Base-by-base conservation (phyloP, 2,888 invertebrate species). In the Strigamia crassipes region DNA sequence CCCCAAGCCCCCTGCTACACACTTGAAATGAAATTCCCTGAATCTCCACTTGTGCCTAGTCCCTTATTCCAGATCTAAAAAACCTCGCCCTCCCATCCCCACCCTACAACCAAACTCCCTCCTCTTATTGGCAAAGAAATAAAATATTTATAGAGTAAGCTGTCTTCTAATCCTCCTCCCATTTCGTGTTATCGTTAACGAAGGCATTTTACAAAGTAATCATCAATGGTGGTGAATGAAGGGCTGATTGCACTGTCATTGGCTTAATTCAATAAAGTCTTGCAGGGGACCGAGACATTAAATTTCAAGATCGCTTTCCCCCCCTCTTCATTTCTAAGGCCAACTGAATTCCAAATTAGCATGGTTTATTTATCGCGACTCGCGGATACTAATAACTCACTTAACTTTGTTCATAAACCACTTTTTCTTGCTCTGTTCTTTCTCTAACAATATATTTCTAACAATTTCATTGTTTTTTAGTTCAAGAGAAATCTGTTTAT, bases 171-270 rank as follows among this genome's bases (percentile, higher is more conserved):
- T 51, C 51, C 51, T 18, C 51, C 51, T 51, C 51, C 51, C 51
- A 51, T 51, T 51, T 51, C 51, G 18, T 51, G 51, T 51, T 51
- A 51, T 51, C 51, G 51, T 51, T 51, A 51, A 51, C 15, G 51
- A 51, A 51, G 51, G 51, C 51, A 51, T 51, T 51, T 51, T 51
- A 51, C 51, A 51, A 51, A 51, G 51, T 51, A 51, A 51, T 51
- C 51, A 51, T 51, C 51, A 51, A 51, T 51, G 51, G 51, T 51
- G 51, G 51, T 51, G 51, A 51, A 51, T 51, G 51, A 51, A 51
- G 51, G 51, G 15, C 51, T 51, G 51, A 51, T 51, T 51, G 51
- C 51, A 51, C 51, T 51, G 51, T 51, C 51, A 8, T 51, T 51
- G 51, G 51, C 51, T 51, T 51, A 51, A 51, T 51, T 51, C 51